Base-by-base conservation (phyloP, 2,113 vertebrate genomes). In the Cottus gobio region DNA sequence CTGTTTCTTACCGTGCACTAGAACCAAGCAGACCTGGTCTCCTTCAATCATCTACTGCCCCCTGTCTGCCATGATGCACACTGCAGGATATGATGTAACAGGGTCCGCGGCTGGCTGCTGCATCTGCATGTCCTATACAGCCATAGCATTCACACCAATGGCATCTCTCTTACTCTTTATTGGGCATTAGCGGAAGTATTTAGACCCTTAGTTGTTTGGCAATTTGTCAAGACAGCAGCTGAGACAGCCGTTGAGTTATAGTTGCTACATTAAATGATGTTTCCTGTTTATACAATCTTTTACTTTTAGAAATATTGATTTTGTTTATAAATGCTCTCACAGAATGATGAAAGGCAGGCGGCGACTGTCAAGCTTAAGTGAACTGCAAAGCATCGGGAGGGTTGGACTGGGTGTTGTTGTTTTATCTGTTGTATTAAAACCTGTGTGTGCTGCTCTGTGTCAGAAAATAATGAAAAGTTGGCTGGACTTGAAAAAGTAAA, bases 31-130 rank as follows among this genome's bases (percentile, higher is more conserved):
- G 24, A 18, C 57, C 11, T 44, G 30, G 3, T 24, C 37, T 68
- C 3, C 39, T 8, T 34, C 54, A 44, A 28, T 83, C 12, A 86
- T 92, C 36, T 67, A 92, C 85, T 91, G 91, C 92, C 92, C 90
- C 73, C 94, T 94, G 89, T 46, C 79, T 77, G 82, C 34, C 22
- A 9, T 1, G 0, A 48, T 0, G 18, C 48, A 48, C 58, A 58
- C 57, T 56, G 50, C 60, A 73, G 24, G 1, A 4, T 11, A 30
- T 16, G 60, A 64, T 58, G 48, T 8, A 22, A 37, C 24, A 12
- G 28, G 9, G n/a, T n/a, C 7, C n/a, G 28, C 13, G n/a, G 24
- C 36, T 3, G 42, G n/a, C 28, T 61, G 50, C 13, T 58, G 42
- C 24, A 44, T 22, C 26, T 24, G 7, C 42, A 39, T 52, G 30